phyloP scores from a whole-genome alignment of 2,797 vertebrate genomes.

The Sebastes minor region DNA sequence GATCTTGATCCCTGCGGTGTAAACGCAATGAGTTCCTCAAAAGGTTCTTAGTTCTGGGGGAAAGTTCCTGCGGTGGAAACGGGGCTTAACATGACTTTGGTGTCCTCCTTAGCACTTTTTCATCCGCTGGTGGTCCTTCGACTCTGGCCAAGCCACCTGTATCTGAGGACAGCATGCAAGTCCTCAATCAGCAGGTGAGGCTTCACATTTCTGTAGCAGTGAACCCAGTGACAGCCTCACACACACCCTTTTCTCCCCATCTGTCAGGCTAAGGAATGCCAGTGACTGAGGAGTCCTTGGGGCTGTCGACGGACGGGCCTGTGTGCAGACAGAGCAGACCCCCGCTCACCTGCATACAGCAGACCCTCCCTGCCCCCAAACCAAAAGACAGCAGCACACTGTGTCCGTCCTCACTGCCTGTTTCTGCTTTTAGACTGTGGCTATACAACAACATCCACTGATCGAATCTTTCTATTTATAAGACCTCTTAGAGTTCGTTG shows the following conservation, averaged over 20 bases:
- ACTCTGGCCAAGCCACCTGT: conserved; percentile 4
- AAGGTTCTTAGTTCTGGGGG: too few relatives aligned
- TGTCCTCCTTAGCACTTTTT: neutral
- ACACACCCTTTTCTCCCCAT: conserved; percentile 38
- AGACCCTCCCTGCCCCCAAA: conserved; percentile 41
- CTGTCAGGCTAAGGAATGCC: conserved; percentile 69
- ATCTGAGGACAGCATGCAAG: neutral
- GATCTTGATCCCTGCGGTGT: too few relatives aligned
- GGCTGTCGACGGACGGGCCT: conserved; percentile 63
- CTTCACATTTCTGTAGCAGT: conserved; percentile 33
- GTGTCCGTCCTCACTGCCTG: conserved; percentile 12
- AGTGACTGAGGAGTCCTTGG: conserved; percentile 71
- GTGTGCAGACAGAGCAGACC: conserved; percentile 48
- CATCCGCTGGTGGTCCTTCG: neutral
- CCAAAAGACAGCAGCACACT: conserved; percentile 4
- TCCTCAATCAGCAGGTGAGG: conserved; percentile 54
- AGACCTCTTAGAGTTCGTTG: conserved; percentile 2
- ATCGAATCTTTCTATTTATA: neutral
- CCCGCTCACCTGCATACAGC: conserved; percentile 56
- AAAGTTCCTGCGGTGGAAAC: too few relatives aligned
- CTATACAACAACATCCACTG: conserved; percentile 8
- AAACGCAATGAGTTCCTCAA: too few relatives aligned
- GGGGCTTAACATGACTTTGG: neutral
- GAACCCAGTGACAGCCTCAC: conserved; percentile 42
- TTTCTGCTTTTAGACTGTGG: conserved; percentile 16